Evolutionary conservation across 2,888 invertebrate species (phyloP), one percentile per base, ranked within the genome.

Genomic region (Athetis lepigone): DNA sequence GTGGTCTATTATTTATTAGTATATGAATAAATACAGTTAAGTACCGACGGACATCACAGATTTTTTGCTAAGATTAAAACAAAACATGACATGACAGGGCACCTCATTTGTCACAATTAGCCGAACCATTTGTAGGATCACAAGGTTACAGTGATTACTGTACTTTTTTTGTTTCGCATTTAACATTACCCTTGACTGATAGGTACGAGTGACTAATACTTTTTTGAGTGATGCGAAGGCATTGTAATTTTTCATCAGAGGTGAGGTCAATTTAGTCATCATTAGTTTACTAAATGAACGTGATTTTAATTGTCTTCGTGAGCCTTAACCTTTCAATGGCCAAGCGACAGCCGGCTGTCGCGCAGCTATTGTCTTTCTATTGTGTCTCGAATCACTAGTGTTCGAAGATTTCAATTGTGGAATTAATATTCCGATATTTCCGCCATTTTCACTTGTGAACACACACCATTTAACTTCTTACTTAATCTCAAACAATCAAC

Each of bases 41-140:
- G 50, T 59, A 63, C 61, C 45, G n/a, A 5, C 13, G 43, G 33
- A 54, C 63, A 56, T 66, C 61, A 60, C 60, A 64, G 19, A 42
- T 64, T 75, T 80, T 80, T 80, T 77, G 58, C 56, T 33, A 6
- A 54, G 27, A 39, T 60, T 50, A 56, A 66, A 74, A 77, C 62
- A 80, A 69, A 66, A 63, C 58, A 67, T 56, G 39, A 64, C 62
- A 66, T 58, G 42, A 64, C 62, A 64, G 52, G 65, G 51, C 62
- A 70, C 36, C 65, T 75, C 76, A 62, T 80, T 75, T 80, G 76
- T 80, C 79, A 70, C 67, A 72, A 79, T 80, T 79, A 78, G 76
- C 42, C 29, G 58, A 56, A 57, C 60, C 60, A 73, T 78, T 75
- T 64, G 57, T 42, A 55, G n/a, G 62, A 68, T 63, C 70, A 65